Evolutionary conservation across 1,140 invertebrate species (phyloP), one percentile per base, ranked within the genome.

Genomic region (Pararge aegeria): DNA sequence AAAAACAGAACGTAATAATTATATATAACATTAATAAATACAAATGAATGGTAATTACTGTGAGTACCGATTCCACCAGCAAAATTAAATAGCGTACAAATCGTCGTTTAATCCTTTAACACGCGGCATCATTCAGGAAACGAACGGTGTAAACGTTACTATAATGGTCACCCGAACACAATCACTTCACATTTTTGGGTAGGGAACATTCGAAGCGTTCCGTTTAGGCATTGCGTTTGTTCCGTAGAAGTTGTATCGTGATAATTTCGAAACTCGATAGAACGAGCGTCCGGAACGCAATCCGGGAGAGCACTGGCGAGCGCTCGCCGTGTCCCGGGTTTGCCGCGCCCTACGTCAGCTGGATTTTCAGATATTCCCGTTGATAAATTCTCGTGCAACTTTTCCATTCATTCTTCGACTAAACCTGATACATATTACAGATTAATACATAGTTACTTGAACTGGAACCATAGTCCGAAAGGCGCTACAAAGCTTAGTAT

Each of bases 221-320:
- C 55, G 54, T 52, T 71, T 56, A 9, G 57, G 64, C 68, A 68
- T 53, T 61, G 68, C 71, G 70, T 75, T 64, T 72, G 62, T 74
- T 74, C 63, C 70, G 62, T 61, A 67, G 70, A 79, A 82, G 76
- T 82, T 82, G 62, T 65, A 63, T 71, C 65, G 68, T 54, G 56
- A 40, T 48, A 20, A n/a, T 34, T 30, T 53, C 18, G 48, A 18
- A 18, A 57, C 15, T 61, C 29, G 30, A n/a, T 27, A 20, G 59
- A 40, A 55, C 51, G 55, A 63, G 68, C 58, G 61, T 30, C 55
- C 69, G 59, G 59, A 59, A 55, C 70, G 66, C 60, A 40, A 64
- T 71, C 78, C 75, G 75, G 78, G 75, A 62, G 68, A 73, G 64
- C 62, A 80, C 78, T 80, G 78, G 55, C 46, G 55, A 54, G 42